These are phyloP conservation scores for Ceratoteleas bidentatus DNA, from an alignment of 1,140 invertebrate species.

Conservation along the genomic window DNA sequence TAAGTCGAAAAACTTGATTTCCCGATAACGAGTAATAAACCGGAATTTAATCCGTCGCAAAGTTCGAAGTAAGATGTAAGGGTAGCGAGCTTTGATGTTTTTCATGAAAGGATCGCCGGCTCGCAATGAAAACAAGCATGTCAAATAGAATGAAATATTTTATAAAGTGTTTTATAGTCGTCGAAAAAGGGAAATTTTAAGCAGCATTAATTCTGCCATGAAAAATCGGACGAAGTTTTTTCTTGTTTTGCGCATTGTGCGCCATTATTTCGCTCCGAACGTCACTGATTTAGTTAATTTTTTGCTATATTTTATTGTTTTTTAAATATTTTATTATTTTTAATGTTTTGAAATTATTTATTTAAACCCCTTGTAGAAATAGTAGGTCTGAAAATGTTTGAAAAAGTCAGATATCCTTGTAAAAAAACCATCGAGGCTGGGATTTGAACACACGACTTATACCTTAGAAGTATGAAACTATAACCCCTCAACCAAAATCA, in stretches of 20 bases:
- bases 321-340: too few species aligned
- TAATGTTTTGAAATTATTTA: too few species aligned
- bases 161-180: constrained; percentile 35
- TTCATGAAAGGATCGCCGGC: constrained; percentile 20
- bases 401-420: too few species aligned
- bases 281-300: too few species aligned
- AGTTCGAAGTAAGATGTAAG: constrained; percentile 34
- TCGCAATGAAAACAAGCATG: constrained; percentile 33
- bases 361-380: too few species aligned
- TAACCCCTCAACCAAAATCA: too few species aligned
- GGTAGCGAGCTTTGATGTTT: constrained; percentile 22
- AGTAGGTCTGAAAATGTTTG: too few species aligned
- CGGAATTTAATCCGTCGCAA: constrained; percentile 15
- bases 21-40: constrained; percentile 17
- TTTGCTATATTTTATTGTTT: too few species aligned
- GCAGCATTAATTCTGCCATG: constrained; percentile 27
- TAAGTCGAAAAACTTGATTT: background rate
- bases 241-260: background rate
- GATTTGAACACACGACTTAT: too few species aligned
- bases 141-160: constrained; percentile 50
- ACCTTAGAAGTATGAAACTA: too few species aligned
- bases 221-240: constrained; percentile 14
- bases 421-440: too few species aligned
- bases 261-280: too few species aligned
- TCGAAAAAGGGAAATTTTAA: constrained; percentile 41